These are phyloP conservation scores for Cephalopholis sonnerati DNA, from an alignment of 2,113 vertebrate genomes.

Conservation along the genomic window DNA sequence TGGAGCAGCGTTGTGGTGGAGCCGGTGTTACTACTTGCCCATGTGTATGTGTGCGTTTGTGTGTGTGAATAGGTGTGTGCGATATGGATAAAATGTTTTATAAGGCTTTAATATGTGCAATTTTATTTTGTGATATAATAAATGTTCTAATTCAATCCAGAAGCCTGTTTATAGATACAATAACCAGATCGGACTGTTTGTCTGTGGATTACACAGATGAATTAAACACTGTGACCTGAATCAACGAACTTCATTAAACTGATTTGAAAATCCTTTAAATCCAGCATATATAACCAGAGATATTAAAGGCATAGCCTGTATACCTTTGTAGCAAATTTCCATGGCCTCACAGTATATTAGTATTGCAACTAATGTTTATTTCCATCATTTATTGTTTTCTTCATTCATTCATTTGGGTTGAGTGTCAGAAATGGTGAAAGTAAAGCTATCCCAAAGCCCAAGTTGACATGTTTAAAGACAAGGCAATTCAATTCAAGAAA, in stretches of 20 bases:
- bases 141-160: not conserved
- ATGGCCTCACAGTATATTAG: not conserved
- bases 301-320: not conserved
- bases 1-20: conserved; percentile 1
- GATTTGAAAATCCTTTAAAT: not conserved
- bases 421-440: no score
- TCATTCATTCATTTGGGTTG: no score
- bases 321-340: not conserved
- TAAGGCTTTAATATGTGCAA: not conserved
- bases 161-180: not conserved
- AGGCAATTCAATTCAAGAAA: not conserved
- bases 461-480: not conserved
- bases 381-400: not conserved
- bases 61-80: not conserved
- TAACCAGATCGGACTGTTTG: not conserved
- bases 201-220: not conserved
- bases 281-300: not conserved
- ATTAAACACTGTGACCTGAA: not conserved
- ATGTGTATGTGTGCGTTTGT: not conserved
- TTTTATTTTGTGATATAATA: not conserved
- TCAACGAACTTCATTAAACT: not conserved
- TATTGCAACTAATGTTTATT: not conserved
- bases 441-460: not conserved
- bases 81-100: not conserved
- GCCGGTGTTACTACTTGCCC: not conserved